Evolutionary conservation across 2,113 vertebrate species (phyloP), one percentile per base, ranked within the genome.

Genomic region (Ceratotherium simum): DNA sequence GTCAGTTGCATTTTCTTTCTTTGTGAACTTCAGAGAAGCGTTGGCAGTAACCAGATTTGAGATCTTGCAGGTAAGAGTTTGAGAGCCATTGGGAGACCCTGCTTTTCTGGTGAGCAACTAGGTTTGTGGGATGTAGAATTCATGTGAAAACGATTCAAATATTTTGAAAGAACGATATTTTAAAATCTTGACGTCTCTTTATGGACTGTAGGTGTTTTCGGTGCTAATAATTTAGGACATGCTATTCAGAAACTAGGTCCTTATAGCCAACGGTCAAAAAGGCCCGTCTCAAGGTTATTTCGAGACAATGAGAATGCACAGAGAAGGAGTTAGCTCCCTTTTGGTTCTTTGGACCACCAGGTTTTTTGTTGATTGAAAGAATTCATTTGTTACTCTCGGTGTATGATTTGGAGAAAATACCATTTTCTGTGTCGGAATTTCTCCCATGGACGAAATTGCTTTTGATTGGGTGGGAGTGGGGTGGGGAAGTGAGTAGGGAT

Each of bases 111-210:
- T 60, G 83, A 90, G 13, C 6, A 56, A 29, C 33, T 58, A 82
- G 31, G 23, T 76, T 79, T 83, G 78, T 87, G n/a, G 60, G 79
- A 54, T 90, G 25, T 62, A 73, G 83, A 96, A 62, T 56, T 84
- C 92, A 85, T 8, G 5, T 39, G 42, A 64, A 95, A 90, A 42
- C 33, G 46, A 21, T 73, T 84, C 18, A 73, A n/a, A 73, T n/a
- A 51, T 76, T 96, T 23, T 78, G 27, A 97, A 54, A 91, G 88
- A 85, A 95, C 80, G 69, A 23, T 62, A 39, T 8, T 87, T 76
- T 58, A 90, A 95, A 95, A 80, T 6, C 14, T n/a, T 75, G 78
- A 80, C 46, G 84, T 87, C 69, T 51, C 48, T 88, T 88, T 69
- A 46, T 58, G 75, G 54, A 88, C 31, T 56, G n/a, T 72, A 80